These are phyloP conservation scores for Apogon hyalosoma DNA, from an alignment of 2,797 vertebrate genomes.

Conservation along the genomic window DNA sequence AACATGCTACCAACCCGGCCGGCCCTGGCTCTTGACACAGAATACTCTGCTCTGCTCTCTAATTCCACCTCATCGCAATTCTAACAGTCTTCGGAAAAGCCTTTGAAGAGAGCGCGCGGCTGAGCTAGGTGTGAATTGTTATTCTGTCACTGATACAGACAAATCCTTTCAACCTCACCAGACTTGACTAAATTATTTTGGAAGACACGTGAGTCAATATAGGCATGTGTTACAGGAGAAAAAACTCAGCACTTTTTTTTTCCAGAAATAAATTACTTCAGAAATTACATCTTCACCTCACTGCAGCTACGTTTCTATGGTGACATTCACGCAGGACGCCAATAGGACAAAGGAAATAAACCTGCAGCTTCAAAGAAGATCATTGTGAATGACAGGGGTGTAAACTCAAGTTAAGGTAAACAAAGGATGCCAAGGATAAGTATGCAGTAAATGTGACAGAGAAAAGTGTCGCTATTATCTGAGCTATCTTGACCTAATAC, in stretches of 20 bases:
- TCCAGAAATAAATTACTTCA: constrained; percentile 42
- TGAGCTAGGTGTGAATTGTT: constrained; percentile 64
- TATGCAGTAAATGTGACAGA: constrained; percentile 29
- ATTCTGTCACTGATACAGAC: constrained; percentile 65
- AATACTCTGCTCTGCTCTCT: constrained; percentile 44
- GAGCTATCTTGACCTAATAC: not conserved
- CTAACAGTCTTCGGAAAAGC: constrained; percentile 50
- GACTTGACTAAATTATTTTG: constrained; percentile 66
- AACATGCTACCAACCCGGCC: constrained; percentile 40
- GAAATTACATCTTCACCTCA: constrained; percentile 54
- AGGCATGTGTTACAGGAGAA: constrained; percentile 45
- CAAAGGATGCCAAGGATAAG: constrained; percentile 44
- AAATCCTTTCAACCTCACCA: constrained; percentile 68
- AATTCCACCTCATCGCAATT: constrained; percentile 47
- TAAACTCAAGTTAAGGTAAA: constrained; percentile 50
- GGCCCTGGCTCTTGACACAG: constrained; percentile 52
- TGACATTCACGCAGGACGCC: constrained; percentile 49
- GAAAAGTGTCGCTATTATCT: constrained; percentile 5
- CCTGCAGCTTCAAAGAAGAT: constrained; percentile 58
- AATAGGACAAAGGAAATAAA: constrained; percentile 63
- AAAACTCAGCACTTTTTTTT: constrained; percentile 30
- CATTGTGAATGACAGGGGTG: constrained; percentile 45
- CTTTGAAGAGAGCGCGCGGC: constrained; percentile 52
- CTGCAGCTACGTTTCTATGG: constrained; percentile 67
- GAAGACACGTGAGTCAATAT: constrained; percentile 62